Conservation (phyloP, 2,888 invertebrate species). For the Carpatolechia fugitivella region DNA sequence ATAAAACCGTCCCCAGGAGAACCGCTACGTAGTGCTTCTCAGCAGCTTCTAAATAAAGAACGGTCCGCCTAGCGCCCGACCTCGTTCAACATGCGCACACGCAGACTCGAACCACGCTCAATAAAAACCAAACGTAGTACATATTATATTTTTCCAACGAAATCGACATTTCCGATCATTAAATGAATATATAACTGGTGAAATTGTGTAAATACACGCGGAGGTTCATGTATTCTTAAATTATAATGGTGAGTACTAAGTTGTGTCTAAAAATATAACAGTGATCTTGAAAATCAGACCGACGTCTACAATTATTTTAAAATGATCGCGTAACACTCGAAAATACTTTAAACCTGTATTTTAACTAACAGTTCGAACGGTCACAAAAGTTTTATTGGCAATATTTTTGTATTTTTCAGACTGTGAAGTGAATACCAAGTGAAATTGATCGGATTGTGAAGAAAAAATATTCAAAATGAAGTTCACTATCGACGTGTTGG, state of each 20-base stretch:
- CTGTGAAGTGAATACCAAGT: conserved; percentile 57
- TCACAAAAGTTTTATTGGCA: conserved; percentile 35
- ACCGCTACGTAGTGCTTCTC: conserved; percentile 52
- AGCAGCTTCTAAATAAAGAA: conserved; percentile 72
- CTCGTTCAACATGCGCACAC: conserved; percentile 64
- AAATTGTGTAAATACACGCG: conserved; percentile 23
- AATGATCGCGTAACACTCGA: conserved; percentile 29
- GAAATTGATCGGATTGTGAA: conserved; percentile 30
- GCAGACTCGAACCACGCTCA: conserved; percentile 56
- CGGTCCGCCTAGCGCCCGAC: conserved; percentile 55
- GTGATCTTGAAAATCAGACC: conserved; percentile 35
- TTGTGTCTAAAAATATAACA: conserved; percentile 36
- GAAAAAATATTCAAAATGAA: conserved; percentile 55
- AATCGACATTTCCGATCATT: conserved; percentile 51
- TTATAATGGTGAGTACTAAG: conserved; percentile 42
- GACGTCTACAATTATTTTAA: conserved; percentile 22
- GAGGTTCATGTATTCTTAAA: conserved; percentile 12
- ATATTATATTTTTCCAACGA: conserved; percentile 72
- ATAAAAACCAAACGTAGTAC: conserved; percentile 71
- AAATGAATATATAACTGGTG: conserved; percentile 26
- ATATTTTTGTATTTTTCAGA: conserved; percentile 54
- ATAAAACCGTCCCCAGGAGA: conserved; percentile 63
- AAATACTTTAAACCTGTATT: conserved; percentile 12
- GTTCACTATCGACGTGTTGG: conserved; percentile 73
- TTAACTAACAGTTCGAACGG: background rate